Percentiles rank a stretch among this genome's conserved stretches.
These are phyloP conservation scores for Ectemnius continuus DNA, from an alignment of 2,888 invertebrate species.

Conservation along the genomic window DNA sequence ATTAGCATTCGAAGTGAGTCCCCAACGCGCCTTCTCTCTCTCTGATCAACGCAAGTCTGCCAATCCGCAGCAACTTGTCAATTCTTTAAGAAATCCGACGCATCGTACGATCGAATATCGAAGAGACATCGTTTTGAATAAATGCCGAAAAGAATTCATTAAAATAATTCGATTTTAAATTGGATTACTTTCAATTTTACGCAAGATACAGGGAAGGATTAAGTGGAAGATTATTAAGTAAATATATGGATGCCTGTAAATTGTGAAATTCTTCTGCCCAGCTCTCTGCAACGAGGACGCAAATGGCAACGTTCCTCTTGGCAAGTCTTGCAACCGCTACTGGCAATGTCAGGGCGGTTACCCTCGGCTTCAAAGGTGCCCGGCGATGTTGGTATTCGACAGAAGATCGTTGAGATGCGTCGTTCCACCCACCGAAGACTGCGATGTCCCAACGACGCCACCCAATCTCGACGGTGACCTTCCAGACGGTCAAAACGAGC, in stretches of 20 bases:
- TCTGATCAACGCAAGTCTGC: too few species aligned
- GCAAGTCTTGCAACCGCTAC: slow-evolving; percentile 95
- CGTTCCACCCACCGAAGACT: slow-evolving; percentile 93
- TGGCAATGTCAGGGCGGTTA: slow-evolving; percentile 97
- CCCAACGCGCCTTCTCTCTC: slow-evolving; percentile 57
- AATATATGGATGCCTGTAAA: background rate
- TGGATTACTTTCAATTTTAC: too few species aligned
- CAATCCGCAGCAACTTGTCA: too few species aligned
- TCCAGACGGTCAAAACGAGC: slow-evolving; percentile 73
- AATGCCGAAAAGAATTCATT: too few species aligned
- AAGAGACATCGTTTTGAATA: too few species aligned
- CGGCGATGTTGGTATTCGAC: slow-evolving; percentile 94
- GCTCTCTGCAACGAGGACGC: slow-evolving; percentile 94
- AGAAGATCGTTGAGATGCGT: slow-evolving; percentile 89
- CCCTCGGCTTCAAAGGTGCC: slow-evolving; percentile 93
- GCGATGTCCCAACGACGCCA: slow-evolving; percentile 89
- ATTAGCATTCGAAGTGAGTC: slow-evolving; percentile 68
- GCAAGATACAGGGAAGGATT: too few species aligned
- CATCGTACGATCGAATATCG: too few species aligned
- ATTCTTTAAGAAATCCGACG: too few species aligned
- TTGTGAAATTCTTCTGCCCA: slow-evolving; percentile 75
- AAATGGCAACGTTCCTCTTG: slow-evolving; percentile 93
- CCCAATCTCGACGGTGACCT: slow-evolving; percentile 76
- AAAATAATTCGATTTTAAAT: too few species aligned
- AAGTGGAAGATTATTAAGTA: background rate